Percentiles rank a stretch among this genome's conserved stretches.
phyloP scores from a whole-genome alignment of 2,113 vertebrate species.

The Cryptomyrus ogoouensis region DNA sequence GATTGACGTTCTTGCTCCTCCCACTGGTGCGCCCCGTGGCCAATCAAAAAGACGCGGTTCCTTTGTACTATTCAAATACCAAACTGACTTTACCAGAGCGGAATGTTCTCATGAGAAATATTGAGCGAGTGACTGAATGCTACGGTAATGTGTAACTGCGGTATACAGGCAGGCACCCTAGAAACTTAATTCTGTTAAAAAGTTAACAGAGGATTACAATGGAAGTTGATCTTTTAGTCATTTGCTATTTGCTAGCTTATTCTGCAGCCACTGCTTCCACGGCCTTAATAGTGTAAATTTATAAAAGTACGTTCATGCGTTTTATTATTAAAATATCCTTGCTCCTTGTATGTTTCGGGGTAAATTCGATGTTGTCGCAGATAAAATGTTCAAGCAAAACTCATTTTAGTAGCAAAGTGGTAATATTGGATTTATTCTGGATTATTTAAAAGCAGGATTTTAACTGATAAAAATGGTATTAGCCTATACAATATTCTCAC shows the following conservation, averaged over 20 bases:
- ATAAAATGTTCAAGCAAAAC: not conserved
- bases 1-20: slow-evolving; percentile 58
- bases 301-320: not conserved
- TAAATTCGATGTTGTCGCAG: not conserved
- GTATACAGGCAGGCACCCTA: not conserved
- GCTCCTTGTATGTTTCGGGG: not conserved
- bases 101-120: slow-evolving; percentile 61
- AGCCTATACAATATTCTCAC: not conserved
- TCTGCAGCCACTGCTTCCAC: not conserved
- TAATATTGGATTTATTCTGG: not conserved
- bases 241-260: not conserved
- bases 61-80: slow-evolving; percentile 72
- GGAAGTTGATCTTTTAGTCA: not conserved
- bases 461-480: not conserved
- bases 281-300: not conserved
- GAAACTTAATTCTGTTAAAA: not conserved
- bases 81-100: slow-evolving; percentile 62
- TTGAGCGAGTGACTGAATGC: slow-evolving; percentile 10
- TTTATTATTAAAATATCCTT: not conserved
- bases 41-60: slow-evolving; percentile 80
- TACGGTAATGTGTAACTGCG: not conserved
- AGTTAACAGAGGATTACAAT: not conserved
- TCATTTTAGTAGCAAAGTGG: not conserved
- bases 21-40: slow-evolving; percentile 50
- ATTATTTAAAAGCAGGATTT: not conserved